Conservation (phyloP, 2,113 vertebrate species). For the Protobothrops flavoviridis region DNA sequence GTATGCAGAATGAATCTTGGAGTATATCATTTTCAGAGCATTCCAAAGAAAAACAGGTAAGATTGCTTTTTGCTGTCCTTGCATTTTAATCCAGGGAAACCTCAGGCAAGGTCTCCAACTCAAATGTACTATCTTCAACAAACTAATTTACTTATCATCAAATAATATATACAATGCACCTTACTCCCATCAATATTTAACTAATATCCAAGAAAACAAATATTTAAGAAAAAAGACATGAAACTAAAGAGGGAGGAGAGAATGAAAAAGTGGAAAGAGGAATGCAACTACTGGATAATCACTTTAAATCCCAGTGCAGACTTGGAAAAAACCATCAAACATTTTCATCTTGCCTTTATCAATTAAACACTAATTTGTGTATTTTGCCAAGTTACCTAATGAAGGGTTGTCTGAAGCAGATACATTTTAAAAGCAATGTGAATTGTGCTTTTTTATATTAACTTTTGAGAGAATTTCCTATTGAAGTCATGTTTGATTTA, state of each 20-base stretch:
- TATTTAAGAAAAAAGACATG: neutral
- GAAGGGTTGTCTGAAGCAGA: neutral
- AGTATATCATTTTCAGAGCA: neutral
- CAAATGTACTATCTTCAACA: neutral
- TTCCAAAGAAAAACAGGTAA: neutral
- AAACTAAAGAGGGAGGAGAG: neutral
- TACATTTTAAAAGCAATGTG: neutral
- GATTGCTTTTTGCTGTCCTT: neutral
- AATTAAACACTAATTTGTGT: neutral
- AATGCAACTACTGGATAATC: neutral
- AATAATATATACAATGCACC: neutral
- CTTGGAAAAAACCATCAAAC: neutral
- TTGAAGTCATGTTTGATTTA: neutral
- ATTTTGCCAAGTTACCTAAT: neutral
- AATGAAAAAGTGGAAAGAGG: neutral
- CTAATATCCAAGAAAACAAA: neutral
- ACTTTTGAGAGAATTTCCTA: neutral
- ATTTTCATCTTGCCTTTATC: neutral
- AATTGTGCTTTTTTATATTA: neutral
- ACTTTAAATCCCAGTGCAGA: neutral
- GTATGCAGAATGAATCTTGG: neutral
- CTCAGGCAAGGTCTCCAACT: neutral
- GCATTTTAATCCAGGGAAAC: neutral
- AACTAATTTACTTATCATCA: neutral
- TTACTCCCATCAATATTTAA: neutral